These are phyloP conservation scores for Chaetodon auriga DNA, from an alignment of 2,113 vertebrate genomes.

Conservation along the genomic window DNA sequence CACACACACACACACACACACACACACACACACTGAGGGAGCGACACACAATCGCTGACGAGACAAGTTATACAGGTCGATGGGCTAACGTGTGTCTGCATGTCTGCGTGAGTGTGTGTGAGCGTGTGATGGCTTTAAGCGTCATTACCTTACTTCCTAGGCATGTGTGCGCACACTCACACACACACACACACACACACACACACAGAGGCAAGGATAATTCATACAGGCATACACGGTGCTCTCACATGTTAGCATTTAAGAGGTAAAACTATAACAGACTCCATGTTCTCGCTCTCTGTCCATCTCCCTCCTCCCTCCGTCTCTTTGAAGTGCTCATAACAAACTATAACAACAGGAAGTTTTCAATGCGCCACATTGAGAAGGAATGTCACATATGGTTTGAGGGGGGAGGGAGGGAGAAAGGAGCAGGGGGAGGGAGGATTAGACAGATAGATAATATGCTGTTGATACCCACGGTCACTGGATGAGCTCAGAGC, in stretches of 20 bases:
- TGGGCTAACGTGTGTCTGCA: slow-evolving; percentile 80
- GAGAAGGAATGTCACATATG: slow-evolving; percentile 78
- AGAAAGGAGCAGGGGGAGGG: neutral
- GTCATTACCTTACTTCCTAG: slow-evolving; percentile 78
- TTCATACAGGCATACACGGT: slow-evolving; percentile 67
- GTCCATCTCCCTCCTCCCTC: neutral
- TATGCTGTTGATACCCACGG: neutral
- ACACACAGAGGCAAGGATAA: slow-evolving; percentile 42
- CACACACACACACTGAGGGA: slow-evolving; percentile 30
- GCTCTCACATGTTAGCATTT: slow-evolving; percentile 80
- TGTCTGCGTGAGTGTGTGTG: slow-evolving; percentile 59
- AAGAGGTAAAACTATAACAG: slow-evolving; percentile 77
- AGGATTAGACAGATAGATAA: neutral
- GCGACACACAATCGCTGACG: slow-evolving; percentile 76
- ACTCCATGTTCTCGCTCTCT: slow-evolving; percentile 45
- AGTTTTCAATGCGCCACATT: slow-evolving; percentile 79
- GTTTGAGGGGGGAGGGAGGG: slow-evolving; percentile 18
- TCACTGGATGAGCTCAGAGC: no score
- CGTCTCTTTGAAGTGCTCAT: slow-evolving; percentile 74
- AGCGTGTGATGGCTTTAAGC: slow-evolving; percentile 71
- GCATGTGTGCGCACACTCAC: slow-evolving; percentile 66
- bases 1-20: slow-evolving; percentile 54
- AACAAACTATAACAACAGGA: slow-evolving; percentile 81
- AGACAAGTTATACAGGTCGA: slow-evolving; percentile 83
- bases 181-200: slow-evolving; percentile 48